Evolutionary conservation across 2,888 invertebrate species (phyloP).

Genomic region (Hydropsyche betteni): DNA sequence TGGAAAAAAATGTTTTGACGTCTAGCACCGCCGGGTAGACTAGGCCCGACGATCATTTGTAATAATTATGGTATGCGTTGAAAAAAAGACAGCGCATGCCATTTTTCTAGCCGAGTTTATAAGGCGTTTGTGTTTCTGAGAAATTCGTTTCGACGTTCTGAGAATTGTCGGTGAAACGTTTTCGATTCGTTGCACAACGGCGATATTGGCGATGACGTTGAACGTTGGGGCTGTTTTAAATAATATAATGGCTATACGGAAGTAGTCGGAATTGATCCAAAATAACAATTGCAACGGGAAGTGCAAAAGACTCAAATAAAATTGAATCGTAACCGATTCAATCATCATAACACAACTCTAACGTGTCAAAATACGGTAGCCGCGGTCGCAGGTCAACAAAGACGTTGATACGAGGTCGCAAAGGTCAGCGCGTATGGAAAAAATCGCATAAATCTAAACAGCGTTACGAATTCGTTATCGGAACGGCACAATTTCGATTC

Average conservation of each 20-base stretch:
- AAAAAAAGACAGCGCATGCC: no score
- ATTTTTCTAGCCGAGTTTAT: no score
- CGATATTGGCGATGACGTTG: no score
- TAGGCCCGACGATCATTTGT: conserved; percentile 4
- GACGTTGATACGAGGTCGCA: not conserved
- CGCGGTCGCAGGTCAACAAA: conserved; percentile 19
- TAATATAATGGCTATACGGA: no score
- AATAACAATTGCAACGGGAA: not conserved
- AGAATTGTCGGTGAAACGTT: no score
- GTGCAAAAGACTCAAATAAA: not conserved
- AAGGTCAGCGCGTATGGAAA: not conserved
- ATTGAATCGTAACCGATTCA: no score
- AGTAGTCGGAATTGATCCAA: not conserved
- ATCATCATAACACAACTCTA: not conserved
- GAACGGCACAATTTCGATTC: not conserved
- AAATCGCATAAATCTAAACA: conserved; percentile 3
- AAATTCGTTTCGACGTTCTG: no score
- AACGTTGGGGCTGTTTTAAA: no score
- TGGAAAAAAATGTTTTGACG: conserved; percentile 22
- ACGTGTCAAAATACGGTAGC: conserved; percentile 3
- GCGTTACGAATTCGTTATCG: not conserved
- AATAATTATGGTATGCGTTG: conserved; percentile 16
- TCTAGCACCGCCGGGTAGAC: conserved; percentile 25
- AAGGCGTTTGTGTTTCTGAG: no score
- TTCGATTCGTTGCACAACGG: no score